These are phyloP conservation scores for Dryoscopus gambensis DNA, from an alignment of 2,113 vertebrate genomes.

Conservation along the genomic window DNA sequence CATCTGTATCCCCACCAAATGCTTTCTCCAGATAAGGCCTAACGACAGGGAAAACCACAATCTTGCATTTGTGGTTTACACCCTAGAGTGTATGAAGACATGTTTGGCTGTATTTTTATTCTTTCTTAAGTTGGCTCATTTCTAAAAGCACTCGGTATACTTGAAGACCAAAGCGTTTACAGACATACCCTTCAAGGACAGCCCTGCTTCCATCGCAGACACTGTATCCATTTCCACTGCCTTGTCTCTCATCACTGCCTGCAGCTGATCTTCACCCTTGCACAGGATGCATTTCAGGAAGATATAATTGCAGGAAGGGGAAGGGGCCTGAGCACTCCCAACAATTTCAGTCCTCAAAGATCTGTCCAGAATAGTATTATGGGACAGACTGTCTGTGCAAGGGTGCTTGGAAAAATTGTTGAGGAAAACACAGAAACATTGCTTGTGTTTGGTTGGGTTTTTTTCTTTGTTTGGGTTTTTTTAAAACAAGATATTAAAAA, in stretches of 20 bases:
- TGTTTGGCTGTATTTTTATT: not conserved
- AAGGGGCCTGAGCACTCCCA: not conserved
- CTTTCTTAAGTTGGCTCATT: not conserved
- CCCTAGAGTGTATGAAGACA: not conserved
- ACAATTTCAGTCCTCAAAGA: not conserved
- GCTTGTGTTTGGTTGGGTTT: not conserved
- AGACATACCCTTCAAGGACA: not conserved
- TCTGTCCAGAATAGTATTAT: not conserved
- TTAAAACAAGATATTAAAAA: not conserved
- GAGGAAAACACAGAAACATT: not conserved
- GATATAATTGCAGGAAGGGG: constrained; percentile 37
- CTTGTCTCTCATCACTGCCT: not conserved
- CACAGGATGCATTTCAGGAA: constrained; percentile 46
- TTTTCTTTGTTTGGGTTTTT: not conserved
- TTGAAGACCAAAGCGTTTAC: not conserved
- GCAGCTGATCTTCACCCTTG: not conserved
- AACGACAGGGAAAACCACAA: not conserved
- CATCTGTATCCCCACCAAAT: not conserved
- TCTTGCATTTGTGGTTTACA: not conserved
- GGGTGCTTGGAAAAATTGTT: not conserved
- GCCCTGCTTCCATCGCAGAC: not conserved
- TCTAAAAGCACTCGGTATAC: not conserved
- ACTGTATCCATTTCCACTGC: not conserved
- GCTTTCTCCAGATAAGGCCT: not conserved
- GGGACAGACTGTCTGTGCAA: not conserved